These are phyloP conservation scores for Drosophila willistoni DNA, from an alignment of 1,140 invertebrate genomes.

Conservation along the genomic window DNA sequence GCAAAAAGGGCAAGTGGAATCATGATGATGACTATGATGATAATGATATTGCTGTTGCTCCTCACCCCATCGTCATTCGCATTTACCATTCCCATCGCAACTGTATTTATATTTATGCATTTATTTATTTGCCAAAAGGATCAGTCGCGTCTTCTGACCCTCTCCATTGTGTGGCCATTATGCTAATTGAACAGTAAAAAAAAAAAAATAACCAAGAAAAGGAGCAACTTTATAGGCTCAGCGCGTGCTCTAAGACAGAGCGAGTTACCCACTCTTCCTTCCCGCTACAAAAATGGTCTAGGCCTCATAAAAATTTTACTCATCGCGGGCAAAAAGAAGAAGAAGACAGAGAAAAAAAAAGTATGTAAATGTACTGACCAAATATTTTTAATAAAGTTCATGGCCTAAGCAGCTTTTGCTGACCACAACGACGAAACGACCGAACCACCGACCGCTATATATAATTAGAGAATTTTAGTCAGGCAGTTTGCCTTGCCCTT, in stretches of 20 bases:
- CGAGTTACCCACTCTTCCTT: too few relatives aligned
- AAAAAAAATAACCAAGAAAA: slow-evolving; percentile 28
- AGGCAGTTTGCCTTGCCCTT: slow-evolving; percentile 22
- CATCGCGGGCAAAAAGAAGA: slow-evolving; percentile 27
- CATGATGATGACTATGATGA: background rate
- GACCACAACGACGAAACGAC: slow-evolving; percentile 48
- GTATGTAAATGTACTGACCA: slow-evolving; percentile 72
- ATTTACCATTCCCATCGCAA: slow-evolving; percentile 37
- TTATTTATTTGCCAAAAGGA: slow-evolving; percentile 82
- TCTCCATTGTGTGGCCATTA: slow-evolving; percentile 71
- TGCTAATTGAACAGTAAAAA: slow-evolving; percentile 82
- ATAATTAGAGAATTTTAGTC: slow-evolving; percentile 65
- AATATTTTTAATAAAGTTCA: slow-evolving; percentile 82
- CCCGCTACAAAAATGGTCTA: slow-evolving; percentile 39
- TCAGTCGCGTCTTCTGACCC: slow-evolving; percentile 60
- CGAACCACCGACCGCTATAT: slow-evolving; percentile 52
- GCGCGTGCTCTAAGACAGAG: slow-evolving; percentile 61
- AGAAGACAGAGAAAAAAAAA: slow-evolving; percentile 37
- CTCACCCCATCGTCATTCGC: slow-evolving; percentile 17
- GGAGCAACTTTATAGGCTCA: slow-evolving; percentile 69
- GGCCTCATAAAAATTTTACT: slow-evolving; percentile 70
- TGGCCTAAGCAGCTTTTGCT: slow-evolving; percentile 68
- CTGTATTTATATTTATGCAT: slow-evolving; percentile 76
- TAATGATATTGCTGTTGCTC: background rate
- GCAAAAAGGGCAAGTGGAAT: slow-evolving; percentile 32